phyloP scores from a whole-genome alignment of 2,888 invertebrate species.

The Pegoplata infirma region DNA sequence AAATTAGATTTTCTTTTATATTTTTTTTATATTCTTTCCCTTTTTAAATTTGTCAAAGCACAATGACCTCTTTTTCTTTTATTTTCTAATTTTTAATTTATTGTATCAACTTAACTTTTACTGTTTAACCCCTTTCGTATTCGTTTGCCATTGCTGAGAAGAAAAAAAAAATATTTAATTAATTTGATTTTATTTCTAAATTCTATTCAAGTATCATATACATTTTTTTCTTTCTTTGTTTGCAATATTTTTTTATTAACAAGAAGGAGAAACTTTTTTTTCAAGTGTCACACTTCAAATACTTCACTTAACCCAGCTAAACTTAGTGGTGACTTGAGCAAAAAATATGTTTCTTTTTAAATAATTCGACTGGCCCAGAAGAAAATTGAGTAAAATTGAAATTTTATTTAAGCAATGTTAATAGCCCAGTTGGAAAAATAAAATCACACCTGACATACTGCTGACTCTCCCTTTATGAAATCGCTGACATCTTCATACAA shows the following conservation, averaged over 20 bases:
- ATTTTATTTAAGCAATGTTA: too few species aligned
- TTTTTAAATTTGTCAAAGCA: constrained; percentile 2
- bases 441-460: too few species aligned
- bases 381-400: too few species aligned
- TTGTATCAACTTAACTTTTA: constrained; percentile 34
- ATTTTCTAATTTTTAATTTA: constrained; percentile 26
- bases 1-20: neutral
- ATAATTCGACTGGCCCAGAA: neutral
- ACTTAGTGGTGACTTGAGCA: constrained; percentile 48
- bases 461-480: too few species aligned
- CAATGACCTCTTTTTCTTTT: constrained; percentile 27
- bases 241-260: neutral
- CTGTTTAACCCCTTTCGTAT: neutral
- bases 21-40: too few species aligned
- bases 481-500: too few species aligned
- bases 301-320: constrained; percentile 56
- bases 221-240: neutral
- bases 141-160: neutral
- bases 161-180: constrained; percentile 29
- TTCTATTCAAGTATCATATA: constrained; percentile 22
- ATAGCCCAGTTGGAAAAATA: too few species aligned
- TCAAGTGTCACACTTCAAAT: constrained; percentile 53
- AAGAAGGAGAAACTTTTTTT: constrained; percentile 3
- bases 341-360: constrained; percentile 19
- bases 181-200: constrained; percentile 49